Evolutionary conservation across 1,140 invertebrate species (phyloP), one percentile per base, ranked within the genome.

Genomic region (Drosophila guanche): DNA sequence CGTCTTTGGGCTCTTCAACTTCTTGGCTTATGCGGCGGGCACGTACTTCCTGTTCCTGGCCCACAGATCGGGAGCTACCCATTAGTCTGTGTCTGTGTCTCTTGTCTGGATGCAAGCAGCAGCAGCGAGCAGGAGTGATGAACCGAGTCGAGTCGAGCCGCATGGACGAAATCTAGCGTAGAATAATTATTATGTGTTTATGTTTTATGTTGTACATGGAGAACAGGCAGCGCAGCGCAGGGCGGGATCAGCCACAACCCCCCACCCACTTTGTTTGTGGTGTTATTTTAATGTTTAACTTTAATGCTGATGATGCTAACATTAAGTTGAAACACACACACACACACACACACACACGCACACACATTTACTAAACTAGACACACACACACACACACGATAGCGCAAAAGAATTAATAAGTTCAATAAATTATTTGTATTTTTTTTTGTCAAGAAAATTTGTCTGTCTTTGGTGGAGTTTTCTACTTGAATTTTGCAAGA

Each of bases 1-100:
- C 81, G 96, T 95, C 20, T 97, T 97, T 83, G 96, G 96, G 61
- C 91, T 97, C 1, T 95, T 97, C 91, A 97, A 97, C 90, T 95
- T 95, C n/a, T 62, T 95, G 40, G 95, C 94, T 4, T 97, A 97
- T 76, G 96, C 92, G 2, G 94, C 94, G 42, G 96, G 95, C 53
- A 92, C 95, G 4, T 97, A 95, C 88, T 94, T 96, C 75, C 92
- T 97, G 46, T 96, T 94, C 91, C 88, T 95, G 56, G 95, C 97
- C 81, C 96, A 95, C 92, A 95, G 95, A 89, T 93, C 92, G 73
- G 93, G 92, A 47, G 90, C 92, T 25, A 90, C 90, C 10, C 81
- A 81, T 50, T 86, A 89, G 20, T 14, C 3, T 20, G 12, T n/a
- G n/a, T n/a, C n/a, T n/a, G n/a, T n/a, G n/a, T n/a, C n/a, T n/a